These are phyloP conservation scores for Phylloscopus trochilus DNA, from an alignment of 2,113 vertebrate species.

Conservation along the genomic window DNA sequence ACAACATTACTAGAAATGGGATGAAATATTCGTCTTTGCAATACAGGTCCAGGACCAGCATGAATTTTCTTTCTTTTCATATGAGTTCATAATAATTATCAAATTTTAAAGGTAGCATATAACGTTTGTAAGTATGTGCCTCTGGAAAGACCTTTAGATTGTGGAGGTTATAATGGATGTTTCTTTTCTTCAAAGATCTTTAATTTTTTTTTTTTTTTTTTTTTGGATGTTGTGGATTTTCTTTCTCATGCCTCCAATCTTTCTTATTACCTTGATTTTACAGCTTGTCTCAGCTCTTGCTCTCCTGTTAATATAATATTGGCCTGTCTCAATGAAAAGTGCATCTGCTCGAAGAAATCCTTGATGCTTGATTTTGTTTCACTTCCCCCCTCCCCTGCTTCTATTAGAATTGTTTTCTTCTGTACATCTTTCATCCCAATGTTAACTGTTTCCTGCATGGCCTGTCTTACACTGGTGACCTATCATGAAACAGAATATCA, in stretches of 20 bases:
- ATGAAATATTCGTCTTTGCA: background rate
- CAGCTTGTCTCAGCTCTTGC: background rate
- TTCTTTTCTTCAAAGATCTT: background rate
- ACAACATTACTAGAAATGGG: background rate
- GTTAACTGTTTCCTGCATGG: background rate
- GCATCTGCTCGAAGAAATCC: background rate
- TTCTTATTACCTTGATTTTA: background rate
- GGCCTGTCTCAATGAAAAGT: background rate
- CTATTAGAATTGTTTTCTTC: background rate
- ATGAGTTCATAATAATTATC: background rate
- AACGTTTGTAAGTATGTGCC: background rate
- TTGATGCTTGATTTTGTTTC: background rate
- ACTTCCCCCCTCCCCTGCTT: fast-evolving
- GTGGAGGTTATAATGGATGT: background rate
- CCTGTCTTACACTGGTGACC: background rate
- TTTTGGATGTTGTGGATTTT: background rate
- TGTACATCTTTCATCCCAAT: background rate
- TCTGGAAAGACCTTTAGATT: background rate
- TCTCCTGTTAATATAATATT: background rate
- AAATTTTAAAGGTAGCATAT: background rate
- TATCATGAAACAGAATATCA: background rate
- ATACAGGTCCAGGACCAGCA: background rate
- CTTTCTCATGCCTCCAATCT: background rate
- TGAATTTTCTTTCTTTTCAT: background rate
- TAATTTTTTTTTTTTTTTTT: background rate